Evolutionary conservation across 2,113 vertebrate genomes (phyloP), one percentile per base, ranked within the genome.

Genomic region (Chascanopsetta lugubris): DNA sequence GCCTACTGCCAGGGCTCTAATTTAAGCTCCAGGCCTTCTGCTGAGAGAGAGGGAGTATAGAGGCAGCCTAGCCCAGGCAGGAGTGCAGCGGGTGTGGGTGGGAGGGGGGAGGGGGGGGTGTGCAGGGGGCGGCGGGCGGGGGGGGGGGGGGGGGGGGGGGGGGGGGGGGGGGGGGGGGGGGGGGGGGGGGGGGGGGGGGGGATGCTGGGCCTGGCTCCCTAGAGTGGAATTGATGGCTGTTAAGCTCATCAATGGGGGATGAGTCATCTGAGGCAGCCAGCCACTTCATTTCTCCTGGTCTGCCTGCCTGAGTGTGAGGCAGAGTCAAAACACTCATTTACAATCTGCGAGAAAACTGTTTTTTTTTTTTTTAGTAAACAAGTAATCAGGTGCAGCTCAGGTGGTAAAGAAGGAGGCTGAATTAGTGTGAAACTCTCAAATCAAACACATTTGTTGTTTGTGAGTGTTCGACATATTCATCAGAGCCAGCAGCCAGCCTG

Each of bases 181-280:
- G 72, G 48, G 63, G 83, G 75, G 73, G 72, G 62, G 83, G 50
- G 58, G 79, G 69, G 73, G 72, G 62, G 83, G 50, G 58, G 79
- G 69, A 72, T 46, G 46, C 75, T 51, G 63, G 83, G 75, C 68
- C 61, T 72, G 56, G 74, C 71, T 92, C 85, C 82, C 84, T 71
- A 57, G 85, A 88, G 87, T 87, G 83, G 87, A 90, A 86, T 87
- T 80, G 90, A 92, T 90, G 85, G 80, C 89, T 91, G 88, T 85
- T 90, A 89, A 90, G 80, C 87, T 92, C 86, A 91, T 91, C 85
- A 91, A 86, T 92, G 89, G 73, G n/a, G 60, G 82, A 87, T 92
- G 91, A 93, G 83, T 93, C 90, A 92, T 91, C 72, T 58, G 65
- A 89, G 79, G 77, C 83, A 61, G 79, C 75, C 78, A 80, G 80